Evolutionary conservation across 2,888 invertebrate species (phyloP).

Genomic region (Platerodrilus igneus): DNA sequence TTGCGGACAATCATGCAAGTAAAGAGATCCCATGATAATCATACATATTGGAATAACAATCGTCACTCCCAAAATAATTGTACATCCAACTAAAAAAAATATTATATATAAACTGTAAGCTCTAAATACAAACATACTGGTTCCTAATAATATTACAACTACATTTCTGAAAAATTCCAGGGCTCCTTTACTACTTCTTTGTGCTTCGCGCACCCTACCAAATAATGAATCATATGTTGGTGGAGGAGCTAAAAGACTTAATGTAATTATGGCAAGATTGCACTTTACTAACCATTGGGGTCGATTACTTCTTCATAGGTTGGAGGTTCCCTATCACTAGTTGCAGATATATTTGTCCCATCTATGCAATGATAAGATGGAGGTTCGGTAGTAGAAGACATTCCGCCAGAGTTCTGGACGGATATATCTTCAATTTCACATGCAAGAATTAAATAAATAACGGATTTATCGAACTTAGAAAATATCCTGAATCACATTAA

Average conservation of each 20-base stretch:
- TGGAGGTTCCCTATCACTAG: slow-evolving; percentile 52
- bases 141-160: slow-evolving; percentile 56
- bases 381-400: slow-evolving; percentile 29
- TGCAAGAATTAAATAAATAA: too few species aligned
- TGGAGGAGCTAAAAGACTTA: slow-evolving; percentile 52
- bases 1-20: slow-evolving; percentile 61
- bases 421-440: slow-evolving; percentile 6
- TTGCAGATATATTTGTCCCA: slow-evolving; percentile 26
- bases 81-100: slow-evolving; percentile 58
- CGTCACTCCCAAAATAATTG: slow-evolving; percentile 58
- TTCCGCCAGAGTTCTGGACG: slow-evolving; percentile 30
- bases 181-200: slow-evolving; percentile 56
- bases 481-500: too few species aligned
- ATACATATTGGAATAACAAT: slow-evolving; percentile 63
- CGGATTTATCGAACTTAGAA: too few species aligned
- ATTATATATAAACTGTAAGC: too few species aligned
- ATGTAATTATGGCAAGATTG: background rate
- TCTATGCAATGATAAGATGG: slow-evolving; percentile 34
- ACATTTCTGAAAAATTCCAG: slow-evolving; percentile 60
- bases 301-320: slow-evolving; percentile 60
- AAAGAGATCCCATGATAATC: slow-evolving; percentile 62
- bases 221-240: slow-evolving; percentile 65
- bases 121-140: slow-evolving; percentile 61
- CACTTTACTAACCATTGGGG: slow-evolving; percentile 52
- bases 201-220: slow-evolving; percentile 59